A percentile compares a stretch with the other conserved stretches of the same genome.
These are phyloP conservation scores for Vanessa atalanta DNA, from an alignment of 1,140 invertebrate species.

Conservation along the genomic window DNA sequence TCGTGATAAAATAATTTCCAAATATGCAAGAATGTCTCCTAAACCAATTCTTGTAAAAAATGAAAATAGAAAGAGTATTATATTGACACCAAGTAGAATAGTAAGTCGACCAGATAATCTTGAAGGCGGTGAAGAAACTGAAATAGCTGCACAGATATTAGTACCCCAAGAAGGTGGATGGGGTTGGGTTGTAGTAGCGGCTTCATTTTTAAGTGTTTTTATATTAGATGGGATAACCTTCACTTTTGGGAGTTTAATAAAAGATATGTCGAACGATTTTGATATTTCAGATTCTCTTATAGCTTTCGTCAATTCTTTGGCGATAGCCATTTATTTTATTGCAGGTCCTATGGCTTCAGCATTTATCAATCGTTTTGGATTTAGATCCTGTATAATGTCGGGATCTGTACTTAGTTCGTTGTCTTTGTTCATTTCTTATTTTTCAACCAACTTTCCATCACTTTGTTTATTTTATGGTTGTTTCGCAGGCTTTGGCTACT, in stretches of 20 bases:
- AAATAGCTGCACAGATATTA: constrained; percentile 70
- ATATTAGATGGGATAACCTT: constrained; percentile 67
- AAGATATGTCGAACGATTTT: constrained; percentile 61
- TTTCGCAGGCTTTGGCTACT: constrained; percentile 89
- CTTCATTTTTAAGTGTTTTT: constrained; percentile 58
- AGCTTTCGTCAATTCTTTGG: constrained; percentile 65
- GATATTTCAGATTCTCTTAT: constrained; percentile 53
- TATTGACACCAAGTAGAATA: constrained; percentile 53
- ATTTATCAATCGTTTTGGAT: constrained; percentile 87
- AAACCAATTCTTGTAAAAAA: constrained; percentile 51
- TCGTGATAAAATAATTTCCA: neutral
- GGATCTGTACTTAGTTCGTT: constrained; percentile 79
- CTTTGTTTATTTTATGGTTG: constrained; percentile 66
- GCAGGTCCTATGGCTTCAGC: constrained; percentile 89
- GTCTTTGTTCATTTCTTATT: constrained; percentile 64
- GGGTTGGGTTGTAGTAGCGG: constrained; percentile 69
- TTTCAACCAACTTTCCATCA: constrained; percentile 51
- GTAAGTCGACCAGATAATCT: constrained; percentile 56
- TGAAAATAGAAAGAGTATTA: constrained; percentile 50
- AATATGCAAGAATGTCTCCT: constrained; percentile 40
- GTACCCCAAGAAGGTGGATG: constrained; percentile 68
- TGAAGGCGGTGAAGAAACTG: constrained; percentile 68
- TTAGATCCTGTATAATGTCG: constrained; percentile 85
- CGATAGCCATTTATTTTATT: constrained; percentile 66
- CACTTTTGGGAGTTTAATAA: constrained; percentile 66